phyloP scores from a whole-genome alignment of 2,113 vertebrate species.

The Channa maculata region DNA sequence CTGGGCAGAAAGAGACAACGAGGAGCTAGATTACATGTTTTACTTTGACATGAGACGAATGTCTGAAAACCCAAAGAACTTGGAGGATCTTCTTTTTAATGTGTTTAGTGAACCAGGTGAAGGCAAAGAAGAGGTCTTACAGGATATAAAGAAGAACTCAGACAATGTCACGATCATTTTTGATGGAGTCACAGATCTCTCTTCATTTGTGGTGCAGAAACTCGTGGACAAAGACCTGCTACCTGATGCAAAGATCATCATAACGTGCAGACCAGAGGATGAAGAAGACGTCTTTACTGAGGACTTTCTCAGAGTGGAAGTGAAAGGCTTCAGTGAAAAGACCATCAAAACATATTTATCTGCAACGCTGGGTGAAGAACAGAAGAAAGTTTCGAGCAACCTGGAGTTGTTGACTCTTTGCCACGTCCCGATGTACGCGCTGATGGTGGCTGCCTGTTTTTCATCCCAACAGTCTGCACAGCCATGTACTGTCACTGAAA shows the following conservation, averaged over 20 bases:
- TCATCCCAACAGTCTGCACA: background rate
- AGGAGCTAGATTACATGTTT: constrained; percentile 53
- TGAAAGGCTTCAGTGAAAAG: constrained; percentile 54
- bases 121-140: constrained; percentile 38
- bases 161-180: constrained; percentile 42
- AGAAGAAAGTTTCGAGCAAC: constrained; percentile 5
- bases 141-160: constrained; percentile 33
- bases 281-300: background rate
- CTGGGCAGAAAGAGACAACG: constrained; percentile 24
- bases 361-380: background rate
- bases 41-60: constrained; percentile 54
- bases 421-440: constrained; percentile 49
- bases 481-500: constrained; percentile 29
- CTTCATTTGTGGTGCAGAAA: background rate
- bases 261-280: constrained; percentile 42
- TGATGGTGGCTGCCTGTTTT: constrained; percentile 44
- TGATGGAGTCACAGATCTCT: constrained; percentile 35
- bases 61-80: background rate
- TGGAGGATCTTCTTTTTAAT: constrained; percentile 45
- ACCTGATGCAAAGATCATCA: constrained; percentile 39
- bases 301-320: constrained; percentile 30
- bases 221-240: constrained; percentile 25
- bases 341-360: constrained; percentile 32
- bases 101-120: constrained; percentile 28
- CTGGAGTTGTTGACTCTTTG: constrained; percentile 48